Percentiles rank a stretch among this genome's conserved stretches.
These are phyloP conservation scores for Esox masquinongy DNA, from an alignment of 2,797 vertebrate genomes.

Conservation along the genomic window DNA sequence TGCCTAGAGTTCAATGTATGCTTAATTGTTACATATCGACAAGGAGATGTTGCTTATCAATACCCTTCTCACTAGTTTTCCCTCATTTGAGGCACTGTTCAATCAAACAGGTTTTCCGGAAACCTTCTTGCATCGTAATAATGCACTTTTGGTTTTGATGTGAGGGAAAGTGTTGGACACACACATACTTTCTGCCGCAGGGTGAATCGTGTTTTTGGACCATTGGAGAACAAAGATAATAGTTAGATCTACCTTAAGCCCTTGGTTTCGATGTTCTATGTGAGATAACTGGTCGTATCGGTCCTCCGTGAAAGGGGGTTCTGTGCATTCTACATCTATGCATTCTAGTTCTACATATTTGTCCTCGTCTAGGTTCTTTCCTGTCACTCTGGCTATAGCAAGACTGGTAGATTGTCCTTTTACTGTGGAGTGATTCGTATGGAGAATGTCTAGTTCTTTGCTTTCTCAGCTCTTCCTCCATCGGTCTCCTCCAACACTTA, in stretches of 20 bases:
- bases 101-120: neutral
- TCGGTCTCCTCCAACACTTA: too few species aligned
- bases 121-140: neutral
- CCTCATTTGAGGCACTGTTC: neutral
- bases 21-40: slow-evolving; percentile 19
- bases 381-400: neutral
- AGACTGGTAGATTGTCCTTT: neutral
- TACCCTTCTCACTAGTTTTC: neutral
- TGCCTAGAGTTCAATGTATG: neutral
- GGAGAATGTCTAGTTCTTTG: neutral
- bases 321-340: neutral
- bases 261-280: neutral
- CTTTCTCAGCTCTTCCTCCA: slow-evolving; percentile 19
- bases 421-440: neutral
- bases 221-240: neutral
- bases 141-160: neutral
- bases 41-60: neutral
- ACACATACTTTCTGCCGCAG: neutral
- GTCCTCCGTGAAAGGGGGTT: neutral
- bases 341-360: neutral
- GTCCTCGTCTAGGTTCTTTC: neutral
- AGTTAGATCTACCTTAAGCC: slow-evolving; percentile 6
- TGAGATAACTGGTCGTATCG: neutral
- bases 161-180: neutral
- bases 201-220: neutral